Base-by-base conservation (phyloP, 2,113 vertebrate species). In the Oplegnathus fasciatus region DNA sequence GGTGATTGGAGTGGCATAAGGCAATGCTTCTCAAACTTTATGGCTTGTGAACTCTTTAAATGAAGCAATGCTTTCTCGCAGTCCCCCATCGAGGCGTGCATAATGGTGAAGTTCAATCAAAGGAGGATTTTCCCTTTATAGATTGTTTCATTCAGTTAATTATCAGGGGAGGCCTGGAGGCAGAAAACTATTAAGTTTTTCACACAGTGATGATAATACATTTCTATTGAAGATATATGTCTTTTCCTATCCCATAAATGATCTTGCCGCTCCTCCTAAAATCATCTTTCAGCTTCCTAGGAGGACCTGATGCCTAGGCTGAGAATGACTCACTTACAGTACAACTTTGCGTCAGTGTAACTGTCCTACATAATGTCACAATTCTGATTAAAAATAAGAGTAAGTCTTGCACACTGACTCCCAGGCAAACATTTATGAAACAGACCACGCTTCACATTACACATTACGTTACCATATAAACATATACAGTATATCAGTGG, bases 101-200 rank as follows among this genome's bases (percentile, higher is more conserved):
- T 86, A 86, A 83, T 86, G 72, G 57, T 34, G 48, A 55, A 67
- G 65, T 84, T 88, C 64, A 76, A 67, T 88, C 89, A 88, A 67
- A 75, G 20, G 68, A 65, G 40, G 52, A 71, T 75, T 71, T 85
- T 70, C 77, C 58, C 32, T 88, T 83, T 83, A 85, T 88, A 81
- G 66, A 83, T 83, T 71, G 69, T 77, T 62, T 82, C 74, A 72
- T 82, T 79, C 18, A 28, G 65, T 86, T 78, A 67, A 88, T 80
- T 68, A 77, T 79, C 58, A 78, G 64, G 46, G 44, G 78, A 80
- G 50, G 71, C 78, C 62, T 66, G 0, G 55, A 87, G 86, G 81
- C 84, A 78, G 48, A 84, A 88, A 80, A 83, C 58, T 55, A 68
- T 48, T 76, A 75, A 0, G 34, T 64, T 88, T 80, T 73, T 70